These are phyloP conservation scores for Ommatoiulus sabulosus DNA, from an alignment of 2,888 invertebrate species.

Conservation along the genomic window DNA sequence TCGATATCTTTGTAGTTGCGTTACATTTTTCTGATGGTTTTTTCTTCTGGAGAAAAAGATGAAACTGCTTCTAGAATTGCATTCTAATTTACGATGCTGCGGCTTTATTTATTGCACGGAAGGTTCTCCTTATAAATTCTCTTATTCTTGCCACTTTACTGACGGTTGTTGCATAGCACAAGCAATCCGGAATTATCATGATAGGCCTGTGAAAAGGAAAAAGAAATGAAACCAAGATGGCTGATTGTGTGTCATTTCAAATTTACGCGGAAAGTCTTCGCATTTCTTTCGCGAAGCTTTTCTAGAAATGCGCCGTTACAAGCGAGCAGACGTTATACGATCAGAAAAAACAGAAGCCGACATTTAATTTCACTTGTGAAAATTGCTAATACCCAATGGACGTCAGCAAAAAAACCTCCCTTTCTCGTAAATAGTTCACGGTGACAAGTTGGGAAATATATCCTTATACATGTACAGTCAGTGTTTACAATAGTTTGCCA, in stretches of 20 bases:
- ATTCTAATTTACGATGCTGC: conserved; percentile 16
- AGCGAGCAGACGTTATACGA: not conserved
- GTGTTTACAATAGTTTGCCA: too few species aligned
- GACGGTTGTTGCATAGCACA: not conserved
- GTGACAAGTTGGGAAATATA: too few species aligned
- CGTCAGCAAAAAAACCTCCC: too few species aligned
- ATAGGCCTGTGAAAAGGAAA: not conserved
- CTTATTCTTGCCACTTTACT: not conserved
- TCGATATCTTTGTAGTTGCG: not conserved
- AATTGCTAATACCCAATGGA: too few species aligned
- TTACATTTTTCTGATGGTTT: conserved; percentile 15
- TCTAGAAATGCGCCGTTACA: not conserved
- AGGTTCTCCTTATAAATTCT: not conserved
- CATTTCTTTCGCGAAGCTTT: not conserved
- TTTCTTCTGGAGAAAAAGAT: not conserved
- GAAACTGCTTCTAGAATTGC: not conserved
- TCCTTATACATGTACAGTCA: too few species aligned
- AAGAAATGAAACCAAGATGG: not conserved
- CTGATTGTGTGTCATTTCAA: not conserved
- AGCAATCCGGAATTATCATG: not conserved
- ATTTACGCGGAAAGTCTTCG: not conserved
- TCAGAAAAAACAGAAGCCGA: not conserved
- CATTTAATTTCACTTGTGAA: too few species aligned
- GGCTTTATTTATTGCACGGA: conserved; percentile 26
- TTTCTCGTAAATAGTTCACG: too few species aligned